A percentile compares a stretch with the other conserved stretches of the same genome.
Evolutionary conservation across 2,888 invertebrate genomes (phyloP).

Genomic region (Drosophila atroscutellata): DNA sequence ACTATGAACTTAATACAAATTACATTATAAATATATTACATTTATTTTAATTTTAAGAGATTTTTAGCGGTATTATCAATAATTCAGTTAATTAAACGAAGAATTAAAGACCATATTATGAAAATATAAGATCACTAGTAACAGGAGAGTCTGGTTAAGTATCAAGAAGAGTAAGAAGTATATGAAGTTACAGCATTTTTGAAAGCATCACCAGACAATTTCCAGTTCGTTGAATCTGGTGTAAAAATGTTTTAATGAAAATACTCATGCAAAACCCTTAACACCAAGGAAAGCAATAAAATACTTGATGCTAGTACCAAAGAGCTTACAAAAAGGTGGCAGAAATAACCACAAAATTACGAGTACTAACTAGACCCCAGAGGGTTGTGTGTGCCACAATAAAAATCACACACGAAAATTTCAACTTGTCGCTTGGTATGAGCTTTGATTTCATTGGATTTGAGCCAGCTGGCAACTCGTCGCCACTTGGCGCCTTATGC

Average conservation of each 20-base stretch:
- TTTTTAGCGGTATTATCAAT: background rate
- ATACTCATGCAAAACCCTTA: background rate
- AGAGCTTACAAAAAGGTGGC: conserved; percentile 8
- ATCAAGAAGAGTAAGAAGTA: background rate
- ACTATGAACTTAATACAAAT: background rate
- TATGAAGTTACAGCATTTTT: background rate
- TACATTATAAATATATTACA: background rate
- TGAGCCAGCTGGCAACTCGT: conserved; percentile 25
- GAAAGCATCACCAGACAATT: background rate
- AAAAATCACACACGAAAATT: conserved; percentile 58
- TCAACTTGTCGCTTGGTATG: conserved; percentile 36
- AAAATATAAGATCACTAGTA: background rate
- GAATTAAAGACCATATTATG: background rate
- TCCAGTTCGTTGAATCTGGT: background rate
- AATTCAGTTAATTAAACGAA: background rate
- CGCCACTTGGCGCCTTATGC: conserved; percentile 55
- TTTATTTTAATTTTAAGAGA: background rate
- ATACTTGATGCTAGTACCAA: conserved; percentile 11
- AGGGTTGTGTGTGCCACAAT: conserved; percentile 52
- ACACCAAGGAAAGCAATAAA: conserved; percentile 25
- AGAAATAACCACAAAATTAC: conserved; percentile 36
- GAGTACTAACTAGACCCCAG: conserved; percentile 67
- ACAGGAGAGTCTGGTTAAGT: background rate
- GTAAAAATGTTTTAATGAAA: background rate
- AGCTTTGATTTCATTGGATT: conserved; percentile 60